Conservation (phyloP, 2,113 vertebrate genomes). For the Rhinolophus sinicus region DNA sequence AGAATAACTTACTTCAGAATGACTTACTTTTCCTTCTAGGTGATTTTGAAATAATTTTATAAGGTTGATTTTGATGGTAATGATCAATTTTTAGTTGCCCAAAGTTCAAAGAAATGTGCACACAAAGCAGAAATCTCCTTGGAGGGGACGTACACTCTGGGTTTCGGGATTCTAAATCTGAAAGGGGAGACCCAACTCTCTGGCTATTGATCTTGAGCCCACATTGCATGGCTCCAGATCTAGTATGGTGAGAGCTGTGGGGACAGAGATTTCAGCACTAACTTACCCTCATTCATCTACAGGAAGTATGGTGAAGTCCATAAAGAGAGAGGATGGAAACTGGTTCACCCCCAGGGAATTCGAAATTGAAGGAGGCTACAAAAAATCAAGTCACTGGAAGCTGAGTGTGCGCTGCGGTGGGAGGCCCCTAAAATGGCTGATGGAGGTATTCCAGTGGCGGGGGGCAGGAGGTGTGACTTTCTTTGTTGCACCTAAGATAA, state of each 20-base stretch:
- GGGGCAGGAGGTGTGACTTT: too few species aligned
- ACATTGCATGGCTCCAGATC: not conserved
- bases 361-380: constrained; percentile 7
- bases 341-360: constrained; percentile 59
- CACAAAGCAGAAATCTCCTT: not conserved
- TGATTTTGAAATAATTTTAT: not conserved
- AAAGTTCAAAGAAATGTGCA: not conserved
- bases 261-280: not conserved
- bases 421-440: not conserved
- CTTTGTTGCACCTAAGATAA: not conserved
- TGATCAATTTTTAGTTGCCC: not conserved
- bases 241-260: not conserved
- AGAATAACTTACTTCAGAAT: not conserved
- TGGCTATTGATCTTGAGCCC: not conserved
- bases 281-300: not conserved
- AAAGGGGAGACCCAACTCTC: not conserved
- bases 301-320: not conserved
- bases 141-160: not conserved
- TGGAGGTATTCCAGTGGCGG: not conserved
- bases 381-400: constrained; percentile 47
- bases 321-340: not conserved
- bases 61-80: not conserved
- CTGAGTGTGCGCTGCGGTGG: not conserved
- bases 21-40: not conserved
- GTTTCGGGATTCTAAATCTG: not conserved